Evolutionary conservation across 2,888 invertebrate genomes (phyloP).

Genomic region (Drosophila pseudotakahashii): DNA sequence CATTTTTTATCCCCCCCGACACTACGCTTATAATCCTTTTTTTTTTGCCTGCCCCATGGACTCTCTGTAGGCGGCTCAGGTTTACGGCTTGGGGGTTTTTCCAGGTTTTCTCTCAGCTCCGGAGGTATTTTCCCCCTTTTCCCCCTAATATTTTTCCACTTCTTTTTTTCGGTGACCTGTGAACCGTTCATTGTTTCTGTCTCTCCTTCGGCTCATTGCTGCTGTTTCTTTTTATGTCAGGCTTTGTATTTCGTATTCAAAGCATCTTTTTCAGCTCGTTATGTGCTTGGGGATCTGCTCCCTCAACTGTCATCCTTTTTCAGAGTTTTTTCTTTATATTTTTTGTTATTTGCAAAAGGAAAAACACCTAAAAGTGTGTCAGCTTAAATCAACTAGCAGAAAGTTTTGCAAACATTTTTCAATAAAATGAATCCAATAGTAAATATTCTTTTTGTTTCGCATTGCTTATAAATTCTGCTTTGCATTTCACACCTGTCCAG

Average conservation of each 20-base stretch:
- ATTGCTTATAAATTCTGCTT: background rate
- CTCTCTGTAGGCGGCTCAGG: constrained; percentile 46
- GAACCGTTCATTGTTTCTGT: constrained; percentile 59
- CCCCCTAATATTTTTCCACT: background rate
- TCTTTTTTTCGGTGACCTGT: constrained; percentile 36
- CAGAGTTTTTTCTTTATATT: background rate
- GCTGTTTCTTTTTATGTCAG: constrained; percentile 30
- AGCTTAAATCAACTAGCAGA: constrained; percentile 20
- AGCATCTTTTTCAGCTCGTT: constrained; percentile 57
- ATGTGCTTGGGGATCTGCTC: constrained; percentile 42
- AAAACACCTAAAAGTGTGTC: constrained; percentile 7
- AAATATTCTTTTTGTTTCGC: background rate
- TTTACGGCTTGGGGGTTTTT: constrained; percentile 52
- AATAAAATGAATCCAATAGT: constrained; percentile 17
- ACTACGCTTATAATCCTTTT: constrained; percentile 61
- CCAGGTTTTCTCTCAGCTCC: constrained; percentile 33
- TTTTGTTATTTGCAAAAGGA: background rate
- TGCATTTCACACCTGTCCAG: constrained; percentile 4
- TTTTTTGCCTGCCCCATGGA: constrained; percentile 30
- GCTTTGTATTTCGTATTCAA: constrained; percentile 54
- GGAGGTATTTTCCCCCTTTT: constrained; percentile 48
- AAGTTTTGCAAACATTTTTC: constrained; percentile 9
- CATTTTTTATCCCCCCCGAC: constrained; percentile 29
- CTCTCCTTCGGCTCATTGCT: constrained; percentile 10
- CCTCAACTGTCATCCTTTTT: constrained; percentile 40